Evolutionary conservation across 2,797 vertebrate species (phyloP), one percentile per base, ranked within the genome.

Genomic region (Sparidentex hasta): DNA sequence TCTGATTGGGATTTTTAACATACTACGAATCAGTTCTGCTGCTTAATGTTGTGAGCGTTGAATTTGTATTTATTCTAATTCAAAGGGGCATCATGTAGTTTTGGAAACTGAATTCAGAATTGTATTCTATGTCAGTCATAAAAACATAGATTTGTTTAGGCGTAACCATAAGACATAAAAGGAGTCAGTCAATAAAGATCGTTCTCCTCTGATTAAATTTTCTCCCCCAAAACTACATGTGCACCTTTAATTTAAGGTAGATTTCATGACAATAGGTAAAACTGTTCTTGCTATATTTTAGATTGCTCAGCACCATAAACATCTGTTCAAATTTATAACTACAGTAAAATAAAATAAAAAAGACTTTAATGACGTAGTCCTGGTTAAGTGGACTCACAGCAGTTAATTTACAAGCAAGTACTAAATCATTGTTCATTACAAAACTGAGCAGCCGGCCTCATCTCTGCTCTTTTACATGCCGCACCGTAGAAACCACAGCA

Each of bases 401-500:
- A 57, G n/a, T 63, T 71, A 17, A 80, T 76, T 58, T 61, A 41
- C 55, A 33, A 38, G 48, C 57, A 63, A 52, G 78, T 51, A 38
- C 25, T 13, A 58, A 16, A 57, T 72, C 57, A 65, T 48, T 72
- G 23, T 71, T 67, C 75, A 75, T 81, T 62, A 65, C 67, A 54
- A 70, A 70, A 69, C 50, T 54, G 17, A 25, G 8, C 11, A 50
- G 58, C 59, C 51, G 23, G 8, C 52, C 54, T 70, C 11, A 65
- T 74, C 46, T 18, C 41, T 65, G 4, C 41, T 76, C 33, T 80
- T 79, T 78, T 68, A 54, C 61, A 77, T 73, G 62, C 57, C 58
- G 48, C 41, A 50, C 54, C 41, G 65, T 46, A 61, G 67, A n/a
- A 25, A 76, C 12, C 54, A 57, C 68, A 73, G 65, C 70, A 20